phyloP scores from a whole-genome alignment of 2,888 invertebrate genomes.

The Eilema sororculum region DNA sequence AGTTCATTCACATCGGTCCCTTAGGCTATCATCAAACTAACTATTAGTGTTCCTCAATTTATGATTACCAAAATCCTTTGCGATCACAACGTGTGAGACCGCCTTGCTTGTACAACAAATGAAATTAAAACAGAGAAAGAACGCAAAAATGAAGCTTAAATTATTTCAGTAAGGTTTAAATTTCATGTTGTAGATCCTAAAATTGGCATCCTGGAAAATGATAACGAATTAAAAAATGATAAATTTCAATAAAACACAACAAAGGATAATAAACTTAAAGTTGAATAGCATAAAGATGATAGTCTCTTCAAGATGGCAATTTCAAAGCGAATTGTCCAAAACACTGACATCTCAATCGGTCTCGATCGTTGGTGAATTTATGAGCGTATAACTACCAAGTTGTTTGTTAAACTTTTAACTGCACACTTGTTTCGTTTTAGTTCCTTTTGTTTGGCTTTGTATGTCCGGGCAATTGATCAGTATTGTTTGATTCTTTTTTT shows the following conservation, averaged over 20 bases:
- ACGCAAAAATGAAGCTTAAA: conserved; percentile 33
- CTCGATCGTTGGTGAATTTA: conserved; percentile 71
- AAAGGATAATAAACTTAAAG: conserved; percentile 44
- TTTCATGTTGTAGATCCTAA: conserved; percentile 22
- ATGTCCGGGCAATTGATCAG: conserved; percentile 47
- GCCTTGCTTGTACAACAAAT: conserved; percentile 55
- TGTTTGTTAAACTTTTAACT: conserved; percentile 65
- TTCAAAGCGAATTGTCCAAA: conserved; percentile 45
- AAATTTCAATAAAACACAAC: conserved; percentile 53
- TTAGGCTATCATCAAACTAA: conserved; percentile 66
- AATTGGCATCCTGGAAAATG: conserved; percentile 51
- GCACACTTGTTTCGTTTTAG: conserved; percentile 45
- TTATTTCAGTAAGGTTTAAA: conserved; percentile 33
- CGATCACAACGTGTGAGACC: conserved; percentile 76
- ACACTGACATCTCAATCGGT: conserved; percentile 76
- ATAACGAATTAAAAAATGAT: conserved; percentile 56
- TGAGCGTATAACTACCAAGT: conserved; percentile 66
- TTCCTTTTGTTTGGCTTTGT: conserved; percentile 43
- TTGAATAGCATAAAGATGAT: conserved; percentile 49
- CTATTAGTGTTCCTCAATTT: conserved; percentile 73
- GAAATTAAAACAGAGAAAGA: conserved; percentile 26
- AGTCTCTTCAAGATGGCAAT: conserved; percentile 36
- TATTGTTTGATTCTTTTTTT: conserved; percentile 41
- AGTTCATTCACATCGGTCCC: conserved; percentile 73
- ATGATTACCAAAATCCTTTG: conserved; percentile 67